These are phyloP conservation scores for Eilema depressum DNA, from an alignment of 2,888 invertebrate species.

Conservation along the genomic window DNA sequence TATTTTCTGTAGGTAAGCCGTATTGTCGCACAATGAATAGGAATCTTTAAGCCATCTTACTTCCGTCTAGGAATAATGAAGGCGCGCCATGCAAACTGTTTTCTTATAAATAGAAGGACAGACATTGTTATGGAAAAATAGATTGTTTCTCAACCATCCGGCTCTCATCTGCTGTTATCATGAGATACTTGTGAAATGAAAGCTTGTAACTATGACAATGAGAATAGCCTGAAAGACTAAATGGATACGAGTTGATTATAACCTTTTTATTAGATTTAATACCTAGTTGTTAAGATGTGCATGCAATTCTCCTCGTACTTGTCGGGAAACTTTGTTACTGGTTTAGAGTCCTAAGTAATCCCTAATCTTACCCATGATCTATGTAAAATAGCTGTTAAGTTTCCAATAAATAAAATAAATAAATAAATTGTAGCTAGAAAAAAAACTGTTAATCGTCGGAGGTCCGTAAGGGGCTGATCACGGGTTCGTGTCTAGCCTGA, in stretches of 20 bases:
- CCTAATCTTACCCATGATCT: too few species aligned
- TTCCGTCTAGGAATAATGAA: slow-evolving; percentile 74
- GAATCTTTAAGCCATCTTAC: slow-evolving; percentile 58
- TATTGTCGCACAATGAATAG: slow-evolving; percentile 49
- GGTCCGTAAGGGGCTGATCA: too few species aligned
- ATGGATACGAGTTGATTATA: too few species aligned
- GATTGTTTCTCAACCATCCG: slow-evolving; percentile 46
- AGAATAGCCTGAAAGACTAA: slow-evolving; percentile 21
- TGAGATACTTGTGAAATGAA: slow-evolving; percentile 46
- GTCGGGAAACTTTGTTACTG: too few species aligned
- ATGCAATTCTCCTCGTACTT: too few species aligned
- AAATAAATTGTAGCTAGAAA: too few species aligned
- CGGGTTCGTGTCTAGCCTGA: too few species aligned
- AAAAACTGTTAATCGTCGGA: too few species aligned
- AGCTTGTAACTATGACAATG: slow-evolving; percentile 24
- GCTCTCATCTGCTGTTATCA: slow-evolving; percentile 21
- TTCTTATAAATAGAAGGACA: slow-evolving; percentile 67
- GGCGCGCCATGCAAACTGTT: slow-evolving; percentile 66
- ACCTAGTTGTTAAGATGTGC: too few species aligned
- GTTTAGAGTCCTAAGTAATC: too few species aligned
- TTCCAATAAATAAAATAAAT: too few species aligned
- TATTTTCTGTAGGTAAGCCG: neutral
- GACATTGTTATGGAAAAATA: slow-evolving; percentile 67
- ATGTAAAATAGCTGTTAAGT: too few species aligned
- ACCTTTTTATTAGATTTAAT: neutral